Conservation (phyloP, 23 tunicate genomes). For the Styela clava region DNA sequence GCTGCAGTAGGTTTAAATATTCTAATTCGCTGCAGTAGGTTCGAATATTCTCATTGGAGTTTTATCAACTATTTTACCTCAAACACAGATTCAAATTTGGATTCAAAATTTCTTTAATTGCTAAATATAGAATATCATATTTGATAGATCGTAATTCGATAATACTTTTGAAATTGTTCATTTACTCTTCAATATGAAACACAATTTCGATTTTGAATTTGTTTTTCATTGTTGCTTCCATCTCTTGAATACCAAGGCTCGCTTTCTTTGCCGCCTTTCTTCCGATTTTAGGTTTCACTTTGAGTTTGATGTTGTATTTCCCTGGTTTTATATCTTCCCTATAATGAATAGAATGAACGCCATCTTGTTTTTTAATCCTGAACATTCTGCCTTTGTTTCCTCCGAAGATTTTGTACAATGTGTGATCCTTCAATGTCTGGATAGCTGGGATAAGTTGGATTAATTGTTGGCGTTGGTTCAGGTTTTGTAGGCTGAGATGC, state of each 20-base stretch:
- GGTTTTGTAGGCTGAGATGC: constrained; percentile 25
- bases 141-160: no score
- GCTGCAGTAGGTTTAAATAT: no score
- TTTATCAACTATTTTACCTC: no score
- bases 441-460: constrained; percentile 67
- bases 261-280: not conserved
- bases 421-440: constrained; percentile 58
- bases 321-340: not conserved
- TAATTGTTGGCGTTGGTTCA: constrained; percentile 44
- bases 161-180: no score
- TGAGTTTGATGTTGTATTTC: constrained; percentile 1
- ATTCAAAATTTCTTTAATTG: no score
- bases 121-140: no score
- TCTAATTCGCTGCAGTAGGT: no score
- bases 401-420: constrained; percentile 48
- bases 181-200: constrained; percentile 11
- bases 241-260: not conserved
- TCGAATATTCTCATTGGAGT: no score
- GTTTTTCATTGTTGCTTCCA: not conserved
- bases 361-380: constrained; percentile 48
- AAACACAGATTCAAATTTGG: no score
- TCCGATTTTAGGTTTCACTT: constrained; percentile 11
- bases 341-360: constrained; percentile 48
- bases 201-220: constrained; percentile 10
- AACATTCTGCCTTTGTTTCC: constrained; percentile 78